Conservation (phyloP, 2,113 vertebrate genomes). For the Isichthys henryi region DNA sequence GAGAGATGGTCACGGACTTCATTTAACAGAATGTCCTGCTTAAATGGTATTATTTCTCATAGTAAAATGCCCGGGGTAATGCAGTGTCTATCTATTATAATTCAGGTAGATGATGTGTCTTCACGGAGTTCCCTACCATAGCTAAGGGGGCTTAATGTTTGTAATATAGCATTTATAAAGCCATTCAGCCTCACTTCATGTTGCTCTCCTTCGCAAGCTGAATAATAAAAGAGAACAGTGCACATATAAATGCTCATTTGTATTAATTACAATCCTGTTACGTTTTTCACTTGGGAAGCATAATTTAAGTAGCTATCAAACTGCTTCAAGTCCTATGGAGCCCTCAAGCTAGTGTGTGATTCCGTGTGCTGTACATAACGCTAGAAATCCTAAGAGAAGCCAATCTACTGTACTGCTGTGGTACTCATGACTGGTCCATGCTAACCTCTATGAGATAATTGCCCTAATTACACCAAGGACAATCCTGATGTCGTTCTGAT, state of each 20-base stretch:
- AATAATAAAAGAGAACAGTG: constrained; percentile 2
- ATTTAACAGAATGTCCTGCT: background rate
- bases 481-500: background rate
- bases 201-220: background rate
- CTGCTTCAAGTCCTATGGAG: background rate
- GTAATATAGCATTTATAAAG: background rate
- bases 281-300: background rate
- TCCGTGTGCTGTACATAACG: background rate
- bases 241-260: background rate
- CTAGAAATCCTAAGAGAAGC: background rate
- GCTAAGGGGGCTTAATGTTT: background rate
- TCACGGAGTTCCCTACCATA: constrained; percentile 2
- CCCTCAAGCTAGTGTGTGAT: background rate
- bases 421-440: background rate
- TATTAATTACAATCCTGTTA: background rate
- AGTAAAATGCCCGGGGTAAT: background rate
- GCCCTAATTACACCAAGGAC: background rate
- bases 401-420: background rate
- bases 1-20: background rate
- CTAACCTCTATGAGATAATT: background rate
- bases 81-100: constrained; percentile 6
- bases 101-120: constrained; percentile 1
- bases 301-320: background rate
- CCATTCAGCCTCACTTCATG: constrained; percentile 9
- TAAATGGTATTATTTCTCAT: background rate